Evolutionary conservation across 2,113 vertebrate species (phyloP).

Genomic region (Ibidorhyncha struthersii): DNA sequence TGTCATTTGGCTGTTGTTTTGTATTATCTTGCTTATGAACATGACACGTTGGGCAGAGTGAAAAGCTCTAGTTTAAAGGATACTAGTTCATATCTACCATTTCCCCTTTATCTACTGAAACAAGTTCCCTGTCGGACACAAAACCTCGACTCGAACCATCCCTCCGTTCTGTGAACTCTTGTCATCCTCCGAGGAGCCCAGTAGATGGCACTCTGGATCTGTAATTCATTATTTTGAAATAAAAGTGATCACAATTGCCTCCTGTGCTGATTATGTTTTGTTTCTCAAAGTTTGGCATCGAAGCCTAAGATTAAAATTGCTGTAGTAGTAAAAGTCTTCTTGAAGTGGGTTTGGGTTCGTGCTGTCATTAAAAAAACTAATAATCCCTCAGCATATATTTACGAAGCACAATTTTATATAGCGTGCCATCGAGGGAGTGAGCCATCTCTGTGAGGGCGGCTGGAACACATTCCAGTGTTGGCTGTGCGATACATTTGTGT

Average conservation of each 20-base stretch:
- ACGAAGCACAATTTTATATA: neutral
- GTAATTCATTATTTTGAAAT: neutral
- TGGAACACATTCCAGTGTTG: neutral
- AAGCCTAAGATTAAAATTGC: neutral
- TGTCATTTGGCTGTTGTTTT: neutral
- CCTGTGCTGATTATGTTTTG: neutral
- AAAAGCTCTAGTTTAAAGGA: neutral
- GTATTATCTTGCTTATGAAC: neutral
- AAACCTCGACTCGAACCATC: accelerated
- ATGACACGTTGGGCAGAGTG: neutral
- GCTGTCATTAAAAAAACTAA: neutral
- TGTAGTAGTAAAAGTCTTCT: neutral
- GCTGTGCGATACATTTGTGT: accelerated
- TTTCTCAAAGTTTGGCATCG: neutral
- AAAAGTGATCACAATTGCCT: neutral
- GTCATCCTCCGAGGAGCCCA: neutral
- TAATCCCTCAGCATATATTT: neutral
- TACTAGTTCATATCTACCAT: neutral
- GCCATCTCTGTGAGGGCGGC: neutral
- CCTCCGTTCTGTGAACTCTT: neutral
- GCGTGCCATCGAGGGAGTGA: neutral
- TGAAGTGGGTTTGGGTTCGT: neutral
- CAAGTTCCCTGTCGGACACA: neutral
- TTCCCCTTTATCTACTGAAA: neutral
- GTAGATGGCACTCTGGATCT: constrained; percentile 44